Evolutionary conservation across 1,140 invertebrate genomes (phyloP).

Genomic region (Acyrthosiphon pisum): DNA sequence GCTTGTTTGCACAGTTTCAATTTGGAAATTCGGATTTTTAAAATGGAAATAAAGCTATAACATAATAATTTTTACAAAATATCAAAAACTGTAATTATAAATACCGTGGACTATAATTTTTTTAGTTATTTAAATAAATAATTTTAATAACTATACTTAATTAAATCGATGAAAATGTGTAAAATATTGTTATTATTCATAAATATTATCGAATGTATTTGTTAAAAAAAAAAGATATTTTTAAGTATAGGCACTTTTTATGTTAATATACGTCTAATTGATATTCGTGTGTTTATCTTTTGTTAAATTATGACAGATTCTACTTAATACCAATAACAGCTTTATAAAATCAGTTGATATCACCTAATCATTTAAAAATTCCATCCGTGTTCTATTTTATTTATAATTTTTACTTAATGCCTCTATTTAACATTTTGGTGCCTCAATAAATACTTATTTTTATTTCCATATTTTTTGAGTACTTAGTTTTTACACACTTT

Average conservation of each 20-base stretch:
- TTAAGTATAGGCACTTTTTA: constrained; percentile 21
- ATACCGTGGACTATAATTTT: not conserved
- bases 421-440: not conserved
- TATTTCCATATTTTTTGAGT: not conserved
- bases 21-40: not conserved
- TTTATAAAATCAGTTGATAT: not conserved
- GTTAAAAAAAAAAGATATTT: constrained; percentile 28
- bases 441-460: not conserved
- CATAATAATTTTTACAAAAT: not conserved
- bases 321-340: not conserved
- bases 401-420: not conserved
- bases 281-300: constrained; percentile 3
- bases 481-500: not conserved
- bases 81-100: not conserved
- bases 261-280: constrained; percentile 27
- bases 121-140: not conserved
- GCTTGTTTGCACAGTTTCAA: not conserved
- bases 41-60: not conserved
- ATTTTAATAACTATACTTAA: not conserved
- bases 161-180: not conserved
- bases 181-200: not conserved
- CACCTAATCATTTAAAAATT: not conserved
- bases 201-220: constrained; percentile 6
- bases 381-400: not conserved
- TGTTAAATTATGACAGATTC: not conserved